These are phyloP conservation scores for Drosophila varians DNA, from an alignment of 1,140 invertebrate species.

Conservation along the genomic window DNA sequence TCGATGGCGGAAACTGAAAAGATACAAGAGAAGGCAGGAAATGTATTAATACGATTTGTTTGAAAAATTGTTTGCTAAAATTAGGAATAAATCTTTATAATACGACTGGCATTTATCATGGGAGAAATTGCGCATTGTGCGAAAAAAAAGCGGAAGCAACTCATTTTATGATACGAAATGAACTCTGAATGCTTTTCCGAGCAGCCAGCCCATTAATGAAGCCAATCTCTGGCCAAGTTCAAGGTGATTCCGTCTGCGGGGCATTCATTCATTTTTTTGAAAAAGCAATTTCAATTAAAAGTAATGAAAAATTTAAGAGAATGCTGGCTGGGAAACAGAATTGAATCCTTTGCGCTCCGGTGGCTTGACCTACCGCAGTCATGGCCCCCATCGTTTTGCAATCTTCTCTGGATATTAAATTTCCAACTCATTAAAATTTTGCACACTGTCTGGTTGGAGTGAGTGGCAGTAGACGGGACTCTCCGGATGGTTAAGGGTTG, in stretches of 20 bases:
- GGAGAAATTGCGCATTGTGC: constrained; percentile 66
- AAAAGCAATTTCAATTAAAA: constrained; percentile 68
- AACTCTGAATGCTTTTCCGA: constrained; percentile 22
- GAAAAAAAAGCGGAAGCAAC: constrained; percentile 47
- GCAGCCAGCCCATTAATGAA: constrained; percentile 24
- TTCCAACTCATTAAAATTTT: constrained; percentile 82
- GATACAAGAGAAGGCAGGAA: constrained; percentile 15
- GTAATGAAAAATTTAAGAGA: constrained; percentile 59
- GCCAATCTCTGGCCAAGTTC: constrained; percentile 60
- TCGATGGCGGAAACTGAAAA: constrained; percentile 40
- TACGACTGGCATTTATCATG: constrained; percentile 56
- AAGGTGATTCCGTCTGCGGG: constrained; percentile 48
- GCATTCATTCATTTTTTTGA: constrained; percentile 22
- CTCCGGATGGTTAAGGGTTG: constrained; percentile 15
- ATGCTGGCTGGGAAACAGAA: constrained; percentile 51
- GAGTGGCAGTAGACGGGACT: constrained; percentile 5
- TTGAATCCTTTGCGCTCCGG: constrained; percentile 63
- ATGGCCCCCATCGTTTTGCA: constrained; percentile 22
- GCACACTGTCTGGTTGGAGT: constrained; percentile 70
- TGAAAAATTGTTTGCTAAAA: constrained; percentile 35
- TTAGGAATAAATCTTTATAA: constrained; percentile 24
- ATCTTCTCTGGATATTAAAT: constrained; percentile 71
- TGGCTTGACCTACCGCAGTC: constrained; percentile 67
- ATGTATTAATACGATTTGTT: constrained; percentile 29
- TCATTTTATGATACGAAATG: constrained; percentile 30